Evolutionary conservation across 2,113 vertebrate species (phyloP), one percentile per base, ranked within the genome.

Genomic region (Scopus umbretta): DNA sequence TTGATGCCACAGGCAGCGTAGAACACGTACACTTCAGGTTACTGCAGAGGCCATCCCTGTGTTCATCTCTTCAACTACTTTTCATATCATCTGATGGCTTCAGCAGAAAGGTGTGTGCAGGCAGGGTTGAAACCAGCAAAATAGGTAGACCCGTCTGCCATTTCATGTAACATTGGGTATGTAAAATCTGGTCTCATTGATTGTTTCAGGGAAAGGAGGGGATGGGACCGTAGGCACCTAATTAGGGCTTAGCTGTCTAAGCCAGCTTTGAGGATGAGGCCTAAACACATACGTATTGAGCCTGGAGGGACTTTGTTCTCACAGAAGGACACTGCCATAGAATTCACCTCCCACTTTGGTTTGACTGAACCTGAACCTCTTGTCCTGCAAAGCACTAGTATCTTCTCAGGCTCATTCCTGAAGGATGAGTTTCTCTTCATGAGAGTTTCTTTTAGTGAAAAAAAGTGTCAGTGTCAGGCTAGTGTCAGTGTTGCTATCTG

Each of bases 201-300:
- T 68, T 65, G 30, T 86, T 91, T 86, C 16, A 27, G 30, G 23
- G 30, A 36, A 86, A 76, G 34, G 49, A 72, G 53, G 17, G 23
- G 20, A 38, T 40, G 19, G 66, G 40, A 83, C 53, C 40, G 47
- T 59, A 75, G 66, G 29, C 70, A 88, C 7, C 27, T 83, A 63
- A 58, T 43, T 63, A 74, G 47, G 38, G 38, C 29, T 86, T 62
- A 63, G n/a, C 29, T 84, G 32, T 36, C 20, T 70, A 66, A 84
- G 19, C 13, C 50, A 84, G 36, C 25, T 76, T 92, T 90, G 53
- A 84, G 55, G 11, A 58, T 52, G 32, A 65, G 66, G 34, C 27
- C 1, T 10, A 61, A 62, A 40, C 16, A 68, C 16, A 29, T 62
- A 15, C 0, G 0, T 6, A 23, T 9, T 32, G 50, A 90, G 29